Base-by-base conservation (phyloP, 1,140 invertebrate species). In the Aleiodes sp. region DNA sequence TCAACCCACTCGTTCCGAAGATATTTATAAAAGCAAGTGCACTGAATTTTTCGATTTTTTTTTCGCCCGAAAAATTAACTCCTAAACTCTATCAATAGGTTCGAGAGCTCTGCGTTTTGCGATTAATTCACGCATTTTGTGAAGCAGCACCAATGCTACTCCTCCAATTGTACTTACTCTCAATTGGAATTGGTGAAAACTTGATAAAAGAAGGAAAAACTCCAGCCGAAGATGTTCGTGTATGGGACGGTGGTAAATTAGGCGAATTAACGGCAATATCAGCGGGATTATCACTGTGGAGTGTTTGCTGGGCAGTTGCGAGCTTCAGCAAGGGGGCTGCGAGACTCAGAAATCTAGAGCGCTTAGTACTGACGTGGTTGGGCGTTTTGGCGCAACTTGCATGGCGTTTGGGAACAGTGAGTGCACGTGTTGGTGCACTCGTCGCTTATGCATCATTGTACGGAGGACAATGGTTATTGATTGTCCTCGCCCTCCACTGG, bases 281-380 rank as follows among this genome's bases (percentile, higher is more conserved):
- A 0, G 92, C 92, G 2, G 89, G 91, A 0, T 85, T 96, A 6
- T 94, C 93, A 1, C 83, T 97, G 3, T 93, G 96, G 86, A 94
- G 91, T 68, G 92, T 96, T 19, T 95, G 94, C 77, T 97, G 95
- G 95, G 93, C 94, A 19, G 86, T 97, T 16, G 94, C 95, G 14
- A 96, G 94, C 64, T 97, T 96, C 82, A 94, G 92, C 77, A 96
- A 96, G 84, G 93, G 95, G 80, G 91, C 95, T n/a, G 85, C 83
- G 19, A 85, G 93, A 1, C 82, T 91, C 71, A 89, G 92, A 74
- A 94, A 95, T 82, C 90, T 96, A 0, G 93, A 96, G 79, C 89
- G 92, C 65, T 87, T 96, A 2, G 93, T 96, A 0, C 87, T 96
- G 1, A 95, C 94, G 0, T 96, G 94, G 94, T 88, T 96, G 7